A percentile compares a stretch with the other conserved stretches of the same genome.
phyloP scores from a whole-genome alignment of 2,113 vertebrate genomes.

The Nettapus auritus region DNA sequence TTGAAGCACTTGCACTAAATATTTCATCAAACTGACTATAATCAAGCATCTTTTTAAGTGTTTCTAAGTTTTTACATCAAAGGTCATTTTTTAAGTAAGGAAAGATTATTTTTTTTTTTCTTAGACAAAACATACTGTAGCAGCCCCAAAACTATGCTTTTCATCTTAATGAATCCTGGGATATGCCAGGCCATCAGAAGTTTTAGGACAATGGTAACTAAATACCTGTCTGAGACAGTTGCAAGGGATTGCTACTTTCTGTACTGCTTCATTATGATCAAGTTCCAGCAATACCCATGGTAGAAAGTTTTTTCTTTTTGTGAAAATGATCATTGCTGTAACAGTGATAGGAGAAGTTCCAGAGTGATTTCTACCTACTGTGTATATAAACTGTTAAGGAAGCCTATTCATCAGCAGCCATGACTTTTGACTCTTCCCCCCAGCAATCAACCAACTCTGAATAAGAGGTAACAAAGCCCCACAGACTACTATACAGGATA shows the following conservation, averaged over 20 bases:
- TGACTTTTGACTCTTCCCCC: conserved; percentile 2
- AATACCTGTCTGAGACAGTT: not conserved
- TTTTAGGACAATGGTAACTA: not conserved
- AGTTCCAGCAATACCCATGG: not conserved
- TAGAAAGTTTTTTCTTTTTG: not conserved
- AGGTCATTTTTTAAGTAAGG: not conserved
- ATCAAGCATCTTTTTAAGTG: not conserved
- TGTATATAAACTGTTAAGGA: not conserved
- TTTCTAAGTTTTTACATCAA: not conserved
- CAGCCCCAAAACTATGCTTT: not conserved
- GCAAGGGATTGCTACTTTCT: not conserved
- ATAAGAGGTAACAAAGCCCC: conserved; percentile 34
- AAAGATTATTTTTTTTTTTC: not conserved
- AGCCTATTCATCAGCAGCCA: not conserved
- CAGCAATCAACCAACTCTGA: conserved; percentile 18
- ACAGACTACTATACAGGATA: not conserved
- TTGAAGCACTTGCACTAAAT: not conserved
- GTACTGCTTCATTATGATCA: not conserved
- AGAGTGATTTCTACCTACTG: not conserved
- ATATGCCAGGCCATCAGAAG: not conserved
- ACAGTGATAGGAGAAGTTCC: not conserved
- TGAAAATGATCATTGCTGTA: not conserved
- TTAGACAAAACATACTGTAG: not conserved
- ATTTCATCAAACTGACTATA: not conserved
- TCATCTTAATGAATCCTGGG: not conserved